Base-by-base conservation (phyloP, 2,888 invertebrate species). In the Lasius platythorax region DNA sequence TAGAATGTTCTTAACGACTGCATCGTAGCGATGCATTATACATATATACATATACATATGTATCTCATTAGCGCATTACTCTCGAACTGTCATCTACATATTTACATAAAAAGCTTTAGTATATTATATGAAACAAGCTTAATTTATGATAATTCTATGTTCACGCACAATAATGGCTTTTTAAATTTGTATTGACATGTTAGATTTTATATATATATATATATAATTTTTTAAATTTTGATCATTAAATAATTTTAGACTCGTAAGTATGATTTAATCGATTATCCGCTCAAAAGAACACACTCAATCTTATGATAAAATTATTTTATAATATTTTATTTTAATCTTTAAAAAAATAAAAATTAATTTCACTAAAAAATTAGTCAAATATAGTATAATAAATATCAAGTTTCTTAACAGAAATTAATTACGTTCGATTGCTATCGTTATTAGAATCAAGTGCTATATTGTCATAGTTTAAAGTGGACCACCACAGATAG, bases 21-120 rank as follows among this genome's bases (percentile, higher is more conserved):
- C 30, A 61, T 73, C 50, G 23, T 67, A 53, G 8, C n/a, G 2
- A 53, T 53, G 53, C n/a, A 53, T 53, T n/a, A 50, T 18, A 8
- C 2, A 53, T 53, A 53, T 53, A 3, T 53, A 53, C 64, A 58
- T 70, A 33, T 4, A 33, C 1, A 33, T 37, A 37, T 37, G 37
- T 37, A 37, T 37, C 37, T 37, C 37, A 37, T 37, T 37, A 33
- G 30, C 67, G 81, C 53, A 72, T 81, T 86, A 66, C 30, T 15
- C 6, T 9, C 9, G 11, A 75, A 43, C 33, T 75, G 15, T 46
- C 37, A 23, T 23, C 23, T 33, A 43, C 12, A 73, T 28, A 63
- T 63, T 3, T 37, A 11, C 0, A 9, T 23, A 23, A 75, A n/a
- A 61, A 63, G 12, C 2, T 63, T 6, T 5, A 46, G n/a, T 18